Conservation (phyloP, 2,888 invertebrate genomes). For the Halictus quadricinctus region DNA sequence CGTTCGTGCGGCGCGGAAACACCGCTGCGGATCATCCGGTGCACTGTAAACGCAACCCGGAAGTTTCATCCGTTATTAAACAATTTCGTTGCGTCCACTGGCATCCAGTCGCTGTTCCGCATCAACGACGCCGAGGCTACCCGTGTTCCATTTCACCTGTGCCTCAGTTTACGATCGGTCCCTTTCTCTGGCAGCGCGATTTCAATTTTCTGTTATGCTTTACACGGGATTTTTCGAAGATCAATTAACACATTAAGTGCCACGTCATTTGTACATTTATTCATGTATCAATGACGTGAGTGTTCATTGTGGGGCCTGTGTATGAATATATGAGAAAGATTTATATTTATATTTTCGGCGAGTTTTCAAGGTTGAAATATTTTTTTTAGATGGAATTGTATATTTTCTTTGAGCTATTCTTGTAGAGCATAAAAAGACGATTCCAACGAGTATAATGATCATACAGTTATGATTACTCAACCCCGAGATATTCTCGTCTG, state of each 20-base stretch:
- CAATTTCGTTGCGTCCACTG: slow-evolving; percentile 60
- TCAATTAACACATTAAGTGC: not conserved
- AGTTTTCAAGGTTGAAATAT: not conserved
- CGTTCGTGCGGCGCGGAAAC: slow-evolving; percentile 68
- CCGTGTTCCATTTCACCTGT: not conserved
- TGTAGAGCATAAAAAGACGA: not conserved
- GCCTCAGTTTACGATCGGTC: slow-evolving; percentile 1
- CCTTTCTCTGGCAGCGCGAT: not conserved
- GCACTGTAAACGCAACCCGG: slow-evolving; percentile 59
- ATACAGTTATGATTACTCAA: not conserved
- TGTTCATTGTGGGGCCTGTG: not conserved
- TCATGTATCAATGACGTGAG: not conserved
- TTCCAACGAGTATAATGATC: not conserved
- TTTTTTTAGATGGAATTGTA: not conserved
- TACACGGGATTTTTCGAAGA: not conserved
- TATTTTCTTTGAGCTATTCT: not conserved
- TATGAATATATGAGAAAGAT: not conserved
- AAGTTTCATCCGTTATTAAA: slow-evolving; percentile 72
- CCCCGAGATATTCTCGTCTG: not conserved
- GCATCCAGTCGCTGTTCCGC: slow-evolving; percentile 36
- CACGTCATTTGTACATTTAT: not conserved
- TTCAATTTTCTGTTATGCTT: not conserved
- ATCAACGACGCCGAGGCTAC: slow-evolving; percentile 18
- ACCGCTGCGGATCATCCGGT: slow-evolving; percentile 69
- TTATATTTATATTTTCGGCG: too few relatives aligned